phyloP scores from a whole-genome alignment of 2,113 vertebrate genomes.

The Sinosuthora webbiana region DNA sequence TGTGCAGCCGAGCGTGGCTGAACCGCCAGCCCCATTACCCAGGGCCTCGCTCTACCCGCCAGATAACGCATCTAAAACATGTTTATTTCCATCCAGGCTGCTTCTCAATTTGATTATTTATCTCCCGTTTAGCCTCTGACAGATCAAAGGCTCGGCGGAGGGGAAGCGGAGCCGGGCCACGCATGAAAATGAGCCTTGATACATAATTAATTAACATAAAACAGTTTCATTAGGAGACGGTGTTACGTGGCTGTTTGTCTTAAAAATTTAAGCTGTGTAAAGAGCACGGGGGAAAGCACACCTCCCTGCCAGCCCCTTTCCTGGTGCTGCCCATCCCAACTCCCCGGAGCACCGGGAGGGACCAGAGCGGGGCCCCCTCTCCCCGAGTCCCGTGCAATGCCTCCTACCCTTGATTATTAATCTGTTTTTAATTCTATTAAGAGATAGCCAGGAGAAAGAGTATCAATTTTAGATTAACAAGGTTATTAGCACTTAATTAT shows the following conservation, averaged over 20 bases:
- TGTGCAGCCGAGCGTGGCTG: rapidly evolving
- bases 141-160: conserved; percentile 41
- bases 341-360: neutral
- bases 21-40: rapidly evolving
- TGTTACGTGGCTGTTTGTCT: conserved; percentile 57
- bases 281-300: neutral
- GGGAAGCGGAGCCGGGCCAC: neutral
- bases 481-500: conserved; percentile 74
- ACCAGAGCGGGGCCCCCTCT: neutral
- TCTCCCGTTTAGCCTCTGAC: conserved; percentile 60
- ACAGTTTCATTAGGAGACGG: conserved; percentile 73
- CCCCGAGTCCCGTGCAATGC: rapidly evolving
- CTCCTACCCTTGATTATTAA: conserved; percentile 15
- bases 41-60: neutral
- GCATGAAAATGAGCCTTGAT: conserved; percentile 70
- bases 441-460: conserved; percentile 65
- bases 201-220: conserved; percentile 76
- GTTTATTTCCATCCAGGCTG: conserved; percentile 48
- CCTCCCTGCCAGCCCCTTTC: neutral
- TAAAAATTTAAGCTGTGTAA: neutral
- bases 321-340: neutral
- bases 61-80: neutral
- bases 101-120: conserved; percentile 62
- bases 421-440: conserved; percentile 66
- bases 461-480: conserved; percentile 72